Base-by-base conservation (phyloP, 2,888 invertebrate species). In the Stenodera caucasica region DNA sequence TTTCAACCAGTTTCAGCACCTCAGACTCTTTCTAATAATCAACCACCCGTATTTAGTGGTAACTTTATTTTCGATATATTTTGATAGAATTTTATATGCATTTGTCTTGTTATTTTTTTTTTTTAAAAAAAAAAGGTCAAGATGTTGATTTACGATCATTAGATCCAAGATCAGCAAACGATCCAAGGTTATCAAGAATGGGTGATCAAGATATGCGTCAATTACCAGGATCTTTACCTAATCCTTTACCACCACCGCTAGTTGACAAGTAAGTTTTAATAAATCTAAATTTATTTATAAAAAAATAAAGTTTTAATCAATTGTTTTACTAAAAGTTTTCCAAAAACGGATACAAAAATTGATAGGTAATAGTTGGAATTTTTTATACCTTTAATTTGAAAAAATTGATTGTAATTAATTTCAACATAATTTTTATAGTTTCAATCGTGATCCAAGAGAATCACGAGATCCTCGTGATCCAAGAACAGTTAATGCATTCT, bases 181-280 rank as follows among this genome's bases (percentile, higher is more conserved):
- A 84, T 75, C 84, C 84, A 14, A 78, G 84, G 66, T 71, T 84
- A 60, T 73, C 76, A 12, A 76, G 75, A 52, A 81, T 88, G 78
- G 76, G 85, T 50, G 93, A 93, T 80, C 91, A 92, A 79, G 93
- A 93, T 79, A 87, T 92, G 85, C 84, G 93, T 66, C 85, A 87
- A 54, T 82, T 86, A 45, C 80, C 82, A 1, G 68, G 65, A 18
- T 70, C 68, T 11, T 65, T 75, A 30, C 67, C 72, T 14, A 73
- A 74, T 66, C 75, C 75, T 18, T 53, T 75, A 33, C 74, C 73
- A 11, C 75, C 75, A 18, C 76, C 78, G 12, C 72, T 77, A 21
- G 72, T 70, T 12, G 83, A 82, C 67, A 78, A 70, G 82, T 81
- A 75, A 75, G 78, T 12, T 33, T 33, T n/a, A 33, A n/a, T 37